phyloP scores from a whole-genome alignment of 2,888 invertebrate genomes.

The Himalopsyche tibetana region DNA sequence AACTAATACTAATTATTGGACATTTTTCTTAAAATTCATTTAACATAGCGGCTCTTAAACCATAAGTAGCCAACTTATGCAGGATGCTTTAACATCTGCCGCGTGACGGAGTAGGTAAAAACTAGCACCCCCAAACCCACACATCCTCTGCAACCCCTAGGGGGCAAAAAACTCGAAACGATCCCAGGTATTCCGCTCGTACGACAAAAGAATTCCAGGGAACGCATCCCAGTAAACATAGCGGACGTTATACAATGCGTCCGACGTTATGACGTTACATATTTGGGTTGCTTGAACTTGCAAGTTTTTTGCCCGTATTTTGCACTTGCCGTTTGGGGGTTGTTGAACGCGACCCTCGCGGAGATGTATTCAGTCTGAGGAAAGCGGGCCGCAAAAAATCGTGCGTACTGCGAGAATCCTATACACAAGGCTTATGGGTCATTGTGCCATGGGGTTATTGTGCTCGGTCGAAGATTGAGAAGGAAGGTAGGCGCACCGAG shows the following conservation, averaged over 20 bases:
- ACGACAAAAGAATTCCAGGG: constrained; percentile 18
- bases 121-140: constrained; percentile 8
- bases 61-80: background rate
- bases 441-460: constrained; percentile 65
- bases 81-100: constrained; percentile 11
- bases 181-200: constrained; percentile 4
- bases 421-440: constrained; percentile 59
- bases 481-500: constrained; percentile 51
- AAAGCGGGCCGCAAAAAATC: constrained; percentile 53
- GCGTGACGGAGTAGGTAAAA: background rate
- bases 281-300: constrained; percentile 63
- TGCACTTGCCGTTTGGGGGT: constrained; percentile 64
- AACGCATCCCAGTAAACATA: constrained; percentile 15
- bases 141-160: constrained; percentile 21
- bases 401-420: constrained; percentile 44
- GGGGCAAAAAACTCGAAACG: constrained; percentile 37
- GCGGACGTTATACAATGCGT: constrained; percentile 1
- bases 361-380: constrained; percentile 40
- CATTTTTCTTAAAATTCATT: too few relatives aligned
- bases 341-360: constrained; percentile 61
- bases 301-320: constrained; percentile 61
- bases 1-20: too few relatives aligned
- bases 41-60: background rate
- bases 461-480: constrained; percentile 48
- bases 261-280: background rate